phyloP scores from a whole-genome alignment of 2,797 vertebrate genomes.

The Pelobates cultripes region DNA sequence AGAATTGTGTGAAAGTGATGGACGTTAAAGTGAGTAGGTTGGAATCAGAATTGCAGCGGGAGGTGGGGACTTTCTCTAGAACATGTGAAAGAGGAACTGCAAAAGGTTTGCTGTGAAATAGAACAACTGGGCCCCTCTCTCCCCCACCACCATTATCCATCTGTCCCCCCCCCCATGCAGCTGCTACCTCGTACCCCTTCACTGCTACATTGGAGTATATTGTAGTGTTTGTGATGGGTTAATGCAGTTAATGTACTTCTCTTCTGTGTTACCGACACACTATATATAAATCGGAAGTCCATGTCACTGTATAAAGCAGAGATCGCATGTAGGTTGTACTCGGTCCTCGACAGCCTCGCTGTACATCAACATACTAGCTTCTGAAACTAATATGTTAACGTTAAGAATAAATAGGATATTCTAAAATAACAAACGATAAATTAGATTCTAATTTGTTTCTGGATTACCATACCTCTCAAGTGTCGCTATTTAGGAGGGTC shows the following conservation, averaged over 20 bases:
- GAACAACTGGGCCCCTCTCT: conserved; percentile 39
- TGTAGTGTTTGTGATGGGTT: background rate
- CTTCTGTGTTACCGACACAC: too few relatives aligned
- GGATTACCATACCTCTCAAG: too few relatives aligned
- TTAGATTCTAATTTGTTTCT: too few relatives aligned
- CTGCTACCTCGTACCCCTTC: conserved; percentile 29
- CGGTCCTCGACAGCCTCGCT: background rate
- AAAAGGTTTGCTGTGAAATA: conserved; percentile 40
- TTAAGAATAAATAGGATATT: too few relatives aligned
- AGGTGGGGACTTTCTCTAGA: conserved; percentile 39
- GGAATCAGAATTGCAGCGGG: conserved; percentile 12
- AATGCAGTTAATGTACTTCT: background rate
- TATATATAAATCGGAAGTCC: background rate
- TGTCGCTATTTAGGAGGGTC: too few relatives aligned
- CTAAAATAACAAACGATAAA: too few relatives aligned
- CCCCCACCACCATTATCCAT: conserved; percentile 28
- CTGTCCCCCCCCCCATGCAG: conserved; percentile 42
- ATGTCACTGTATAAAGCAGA: background rate
- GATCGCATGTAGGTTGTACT: background rate
- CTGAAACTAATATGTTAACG: too few relatives aligned
- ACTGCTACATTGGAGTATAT: background rate
- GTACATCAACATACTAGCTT: too few relatives aligned
- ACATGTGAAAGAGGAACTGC: conserved; percentile 36
- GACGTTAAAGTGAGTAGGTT: background rate
- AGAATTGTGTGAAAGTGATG: conserved; percentile 20